These are phyloP conservation scores for Nephrocerus scutellatus DNA, from an alignment of 2,888 invertebrate genomes.

Conservation along the genomic window DNA sequence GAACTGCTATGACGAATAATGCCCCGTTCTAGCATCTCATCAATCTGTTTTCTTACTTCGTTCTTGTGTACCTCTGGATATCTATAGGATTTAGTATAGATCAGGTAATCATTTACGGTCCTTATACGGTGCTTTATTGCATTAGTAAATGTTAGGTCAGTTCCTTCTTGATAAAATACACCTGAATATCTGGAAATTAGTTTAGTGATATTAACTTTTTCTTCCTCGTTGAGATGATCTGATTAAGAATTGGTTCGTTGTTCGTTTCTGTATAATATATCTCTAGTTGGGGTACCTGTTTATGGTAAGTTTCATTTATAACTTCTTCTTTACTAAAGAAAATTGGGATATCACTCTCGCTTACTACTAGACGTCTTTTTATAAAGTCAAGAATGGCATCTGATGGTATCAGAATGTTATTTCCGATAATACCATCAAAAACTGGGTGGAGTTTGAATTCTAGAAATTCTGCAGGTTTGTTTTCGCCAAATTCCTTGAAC, in stretches of 20 bases:
- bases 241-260: background rate
- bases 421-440: conserved; percentile 15
- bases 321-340: conserved; percentile 11
- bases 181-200: conserved; percentile 1
- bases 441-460: conserved; percentile 11
- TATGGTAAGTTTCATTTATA: conserved; percentile 1
- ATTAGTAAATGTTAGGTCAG: too few relatives aligned
- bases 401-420: conserved; percentile 9
- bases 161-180: background rate
- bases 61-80: too few relatives aligned
- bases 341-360: conserved; percentile 6
- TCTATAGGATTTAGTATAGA: too few relatives aligned
- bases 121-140: too few relatives aligned
- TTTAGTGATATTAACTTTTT: conserved; percentile 1
- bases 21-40: too few relatives aligned
- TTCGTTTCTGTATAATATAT: conserved; percentile 7
- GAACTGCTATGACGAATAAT: too few relatives aligned
- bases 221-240: conserved; percentile 2
- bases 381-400: conserved; percentile 6
- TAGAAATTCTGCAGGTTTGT: conserved; percentile 13
- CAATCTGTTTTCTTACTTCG: too few relatives aligned
- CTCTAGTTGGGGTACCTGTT: background rate
- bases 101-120: too few relatives aligned
- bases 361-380: conserved; percentile 2
- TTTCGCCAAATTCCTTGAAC: conserved; percentile 14